phyloP scores from a whole-genome alignment of 2,888 invertebrate genomes.

The Allophyes oxyacanthae region DNA sequence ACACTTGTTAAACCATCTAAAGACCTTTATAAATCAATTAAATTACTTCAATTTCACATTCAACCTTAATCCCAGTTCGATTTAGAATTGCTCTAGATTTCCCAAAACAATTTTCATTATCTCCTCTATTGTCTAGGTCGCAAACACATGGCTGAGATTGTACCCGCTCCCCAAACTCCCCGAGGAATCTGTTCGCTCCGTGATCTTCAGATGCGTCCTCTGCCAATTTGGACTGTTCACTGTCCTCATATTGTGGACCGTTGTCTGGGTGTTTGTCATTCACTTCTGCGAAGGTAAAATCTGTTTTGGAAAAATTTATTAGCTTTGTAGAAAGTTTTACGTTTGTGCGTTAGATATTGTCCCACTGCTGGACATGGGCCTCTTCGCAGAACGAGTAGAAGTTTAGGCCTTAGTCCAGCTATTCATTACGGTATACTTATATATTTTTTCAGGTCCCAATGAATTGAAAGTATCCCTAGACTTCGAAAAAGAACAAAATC shows the following conservation, averaged over 20 bases:
- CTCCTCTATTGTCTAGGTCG: conserved; percentile 24
- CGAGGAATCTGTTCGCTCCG: conserved; percentile 73
- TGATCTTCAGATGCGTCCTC: conserved; percentile 85
- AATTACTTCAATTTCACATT: too few species aligned
- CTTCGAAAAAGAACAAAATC: conserved; percentile 89
- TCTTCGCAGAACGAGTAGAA: too few species aligned
- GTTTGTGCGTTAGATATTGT: too few species aligned
- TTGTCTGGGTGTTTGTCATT: conserved; percentile 90
- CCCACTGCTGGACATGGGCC: too few species aligned
- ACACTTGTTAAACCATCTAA: too few species aligned
- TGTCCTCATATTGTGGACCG: conserved; percentile 90
- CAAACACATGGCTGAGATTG: conserved; percentile 83
- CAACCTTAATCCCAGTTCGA: too few species aligned
- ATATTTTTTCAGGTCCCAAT: conserved; percentile 84
- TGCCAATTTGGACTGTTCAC: conserved; percentile 90
- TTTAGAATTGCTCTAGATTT: conserved; percentile 7
- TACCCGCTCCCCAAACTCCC: conserved; percentile 84
- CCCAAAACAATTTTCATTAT: conserved; percentile 30
- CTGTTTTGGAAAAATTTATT: too few species aligned
- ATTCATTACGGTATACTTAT: too few species aligned
- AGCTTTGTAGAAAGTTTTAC: too few species aligned
- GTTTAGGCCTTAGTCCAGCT: too few species aligned
- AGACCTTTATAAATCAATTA: too few species aligned
- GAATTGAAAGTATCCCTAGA: conserved; percentile 88
- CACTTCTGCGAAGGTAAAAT: conserved; percentile 90